Base-by-base conservation (phyloP, 2,888 invertebrate species). In the Eristalis arbustorum region DNA sequence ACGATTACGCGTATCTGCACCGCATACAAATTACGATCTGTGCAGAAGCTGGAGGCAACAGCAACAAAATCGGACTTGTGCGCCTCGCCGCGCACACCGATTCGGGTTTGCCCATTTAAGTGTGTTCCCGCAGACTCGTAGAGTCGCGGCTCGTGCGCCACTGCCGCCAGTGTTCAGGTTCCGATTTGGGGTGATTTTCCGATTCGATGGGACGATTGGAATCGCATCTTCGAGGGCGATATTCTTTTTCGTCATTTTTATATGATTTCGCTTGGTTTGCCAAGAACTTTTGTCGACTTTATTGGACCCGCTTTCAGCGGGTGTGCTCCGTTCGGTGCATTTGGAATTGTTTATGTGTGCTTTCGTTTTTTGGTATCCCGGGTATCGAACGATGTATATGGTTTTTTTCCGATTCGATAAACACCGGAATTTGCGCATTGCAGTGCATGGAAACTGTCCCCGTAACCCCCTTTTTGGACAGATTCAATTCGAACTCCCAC, bases 381-480 rank as follows among this genome's bases (percentile, higher is more conserved):
- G 69, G 77, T 82, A 73, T 81, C 77, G 64, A 73, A 72, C 96
- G 34, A 96, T 95, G 90, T 95, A 96, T 79, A 96, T 75, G 75
- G 72, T 79, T 83, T 83, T 87, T 76, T 79, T 79, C 83, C 78
- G 75, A 31, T 79, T 83, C 87, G 87, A 83, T 79, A 76, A 84
- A 84, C 72, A 76, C 67, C 76, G 59, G 68, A 83, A 88, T 75
- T 88, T 88, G 87, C 83, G 87, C 87, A 88, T 88, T 88, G 87
- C 87, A 79, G 87, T 79, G 87, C 18, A 82, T n/a, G 49, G 40
- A 64, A 59, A 40, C 14, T 34, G 42, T 28, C 49, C 25, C 63
- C 49, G 42, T 61, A 66, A 42, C 25, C 49, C 56, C 49, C 56
- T 14, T 40, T 64, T 59, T 66, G 49, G 25, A 71, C 18, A 71